Evolutionary conservation across 2,888 invertebrate species (phyloP).

Genomic region (Xestoiulus laeticollis): DNA sequence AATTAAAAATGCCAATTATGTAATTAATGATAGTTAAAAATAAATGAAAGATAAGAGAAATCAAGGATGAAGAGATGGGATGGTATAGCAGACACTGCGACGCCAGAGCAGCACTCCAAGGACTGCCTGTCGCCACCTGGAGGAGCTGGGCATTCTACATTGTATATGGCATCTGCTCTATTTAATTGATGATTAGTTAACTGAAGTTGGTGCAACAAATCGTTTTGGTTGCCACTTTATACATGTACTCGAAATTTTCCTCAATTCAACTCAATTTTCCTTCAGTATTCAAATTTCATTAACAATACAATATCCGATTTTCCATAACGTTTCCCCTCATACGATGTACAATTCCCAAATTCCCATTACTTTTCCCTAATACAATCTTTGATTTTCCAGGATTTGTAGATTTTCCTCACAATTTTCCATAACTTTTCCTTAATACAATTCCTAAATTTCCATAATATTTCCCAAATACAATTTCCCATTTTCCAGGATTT

Average conservation of each 20-base stretch:
- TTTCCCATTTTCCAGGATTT: no score
- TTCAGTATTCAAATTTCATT: no score
- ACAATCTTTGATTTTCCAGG: no score
- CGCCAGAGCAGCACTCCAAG: not conserved
- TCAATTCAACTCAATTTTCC: not conserved
- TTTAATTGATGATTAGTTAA: not conserved
- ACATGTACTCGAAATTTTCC: no score
- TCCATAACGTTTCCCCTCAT: no score
- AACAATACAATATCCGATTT: no score
- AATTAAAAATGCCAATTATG: not conserved
- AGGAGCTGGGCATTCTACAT: not conserved
- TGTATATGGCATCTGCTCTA: not conserved
- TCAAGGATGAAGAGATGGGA: not conserved
- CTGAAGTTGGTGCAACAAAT: not conserved
- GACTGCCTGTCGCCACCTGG: not conserved
- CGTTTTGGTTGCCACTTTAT: no score
- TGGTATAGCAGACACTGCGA: not conserved
- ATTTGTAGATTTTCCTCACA: no score
- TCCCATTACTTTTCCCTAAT: no score
- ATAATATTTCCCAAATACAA: no score
- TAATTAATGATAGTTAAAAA: not conserved
- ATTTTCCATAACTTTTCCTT: not conserved
- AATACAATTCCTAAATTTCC: not conserved
- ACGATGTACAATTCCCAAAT: no score
- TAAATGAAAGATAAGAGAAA: not conserved